phyloP scores from a whole-genome alignment of 2,797 vertebrate genomes.

The Pagetopsis macropterus region DNA sequence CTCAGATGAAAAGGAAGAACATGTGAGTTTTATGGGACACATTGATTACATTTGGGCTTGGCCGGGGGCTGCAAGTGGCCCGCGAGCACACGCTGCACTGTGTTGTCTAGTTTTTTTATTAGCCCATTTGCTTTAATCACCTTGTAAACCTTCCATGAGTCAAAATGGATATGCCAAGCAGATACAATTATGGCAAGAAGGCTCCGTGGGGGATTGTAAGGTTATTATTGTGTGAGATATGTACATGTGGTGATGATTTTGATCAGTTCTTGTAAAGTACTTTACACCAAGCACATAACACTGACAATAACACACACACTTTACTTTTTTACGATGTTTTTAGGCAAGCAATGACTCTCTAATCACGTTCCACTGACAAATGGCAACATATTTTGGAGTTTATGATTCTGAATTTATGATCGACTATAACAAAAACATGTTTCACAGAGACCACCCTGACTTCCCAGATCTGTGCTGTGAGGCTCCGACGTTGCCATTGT shows the following conservation, averaged over 20 bases:
- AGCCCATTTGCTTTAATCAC: constrained; percentile 82
- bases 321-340: constrained; percentile 36
- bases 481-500: constrained; percentile 26
- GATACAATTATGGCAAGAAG: constrained; percentile 63
- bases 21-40: constrained; percentile 78
- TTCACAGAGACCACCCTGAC: constrained; percentile 43
- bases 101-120: constrained; percentile 76
- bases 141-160: constrained; percentile 75
- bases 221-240: constrained; percentile 39
- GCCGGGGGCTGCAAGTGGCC: constrained; percentile 65
- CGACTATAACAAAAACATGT: constrained; percentile 14
- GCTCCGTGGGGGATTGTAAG: constrained; percentile 53
- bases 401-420: constrained; percentile 56
- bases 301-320: constrained; percentile 23
- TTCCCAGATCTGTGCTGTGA: constrained; percentile 48
- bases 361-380: constrained; percentile 34
- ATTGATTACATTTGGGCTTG: constrained; percentile 80
- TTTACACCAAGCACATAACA: constrained; percentile 6
- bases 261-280: constrained; percentile 30
- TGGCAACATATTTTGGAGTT: constrained; percentile 44
- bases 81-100: constrained; percentile 53
- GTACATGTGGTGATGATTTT: constrained; percentile 31
- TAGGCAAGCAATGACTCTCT: not conserved
- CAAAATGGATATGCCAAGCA: constrained; percentile 70
- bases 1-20: constrained; percentile 68